phyloP scores from a whole-genome alignment of 2,888 invertebrate genomes.

The Operophtera brumata region DNA sequence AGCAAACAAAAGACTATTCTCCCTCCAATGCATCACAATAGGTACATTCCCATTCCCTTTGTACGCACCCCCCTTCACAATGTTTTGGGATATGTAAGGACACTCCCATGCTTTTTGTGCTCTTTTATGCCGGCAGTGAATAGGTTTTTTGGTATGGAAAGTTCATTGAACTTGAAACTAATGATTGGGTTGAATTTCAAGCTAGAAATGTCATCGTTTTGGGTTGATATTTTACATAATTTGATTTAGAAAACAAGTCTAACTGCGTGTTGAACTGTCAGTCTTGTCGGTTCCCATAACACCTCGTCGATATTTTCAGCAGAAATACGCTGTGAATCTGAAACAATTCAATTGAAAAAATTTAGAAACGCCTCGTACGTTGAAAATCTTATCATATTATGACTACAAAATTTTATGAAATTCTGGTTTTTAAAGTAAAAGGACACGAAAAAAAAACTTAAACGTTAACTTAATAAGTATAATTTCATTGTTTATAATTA shows the following conservation, averaged over 20 bases:
- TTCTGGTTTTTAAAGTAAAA: too few relatives aligned
- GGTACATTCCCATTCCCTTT: constrained; percentile 49
- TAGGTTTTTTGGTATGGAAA: constrained; percentile 37
- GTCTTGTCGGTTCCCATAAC: too few relatives aligned
- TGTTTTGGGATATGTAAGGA: constrained; percentile 37
- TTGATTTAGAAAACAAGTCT: neutral
- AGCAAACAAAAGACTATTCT: constrained; percentile 44
- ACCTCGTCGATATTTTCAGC: too few relatives aligned
- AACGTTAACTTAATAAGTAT: too few relatives aligned
- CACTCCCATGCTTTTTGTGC: constrained; percentile 41
- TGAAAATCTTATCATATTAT: too few relatives aligned
- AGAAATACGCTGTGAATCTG: too few relatives aligned
- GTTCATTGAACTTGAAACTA: constrained; percentile 33
- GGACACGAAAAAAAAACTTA: too few relatives aligned
- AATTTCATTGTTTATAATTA: too few relatives aligned
- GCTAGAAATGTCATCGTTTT: neutral
- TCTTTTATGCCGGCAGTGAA: constrained; percentile 31
- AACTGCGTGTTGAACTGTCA: neutral
- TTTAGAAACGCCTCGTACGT: too few relatives aligned
- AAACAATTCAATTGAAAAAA: too few relatives aligned
- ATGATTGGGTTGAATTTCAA: constrained; percentile 10
- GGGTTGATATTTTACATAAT: neutral
- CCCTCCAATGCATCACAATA: constrained; percentile 58
- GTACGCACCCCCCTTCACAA: constrained; percentile 42
- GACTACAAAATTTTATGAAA: too few relatives aligned